Evolutionary conservation across 1,140 invertebrate genomes (phyloP).

Genomic region (Euschistus heros): DNA sequence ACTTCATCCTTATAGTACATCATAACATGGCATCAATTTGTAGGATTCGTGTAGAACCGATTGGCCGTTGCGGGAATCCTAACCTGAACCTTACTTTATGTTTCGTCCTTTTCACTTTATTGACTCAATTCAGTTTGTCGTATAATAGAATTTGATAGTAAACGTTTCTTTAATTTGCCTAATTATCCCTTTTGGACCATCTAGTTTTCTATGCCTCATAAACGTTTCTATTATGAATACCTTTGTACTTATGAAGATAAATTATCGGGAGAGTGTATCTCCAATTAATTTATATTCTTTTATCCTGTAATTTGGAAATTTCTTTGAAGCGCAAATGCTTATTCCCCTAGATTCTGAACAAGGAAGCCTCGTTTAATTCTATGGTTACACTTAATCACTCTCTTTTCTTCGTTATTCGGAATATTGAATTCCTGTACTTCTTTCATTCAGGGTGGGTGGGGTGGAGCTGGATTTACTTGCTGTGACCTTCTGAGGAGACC

Average conservation of each 20-base stretch:
- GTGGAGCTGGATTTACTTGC: constrained; percentile 28
- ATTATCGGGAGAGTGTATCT: no score
- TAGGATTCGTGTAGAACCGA: background rate
- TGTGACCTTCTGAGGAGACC: constrained; percentile 29
- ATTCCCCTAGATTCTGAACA: background rate
- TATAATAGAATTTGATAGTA: no score
- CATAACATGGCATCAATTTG: constrained; percentile 7
- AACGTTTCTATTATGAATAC: no score
- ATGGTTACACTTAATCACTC: background rate
- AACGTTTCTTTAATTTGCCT: no score
- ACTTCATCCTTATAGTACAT: constrained; percentile 9
- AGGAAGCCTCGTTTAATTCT: background rate
- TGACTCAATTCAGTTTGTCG: no score
- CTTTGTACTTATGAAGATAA: no score
- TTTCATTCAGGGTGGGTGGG: constrained; percentile 28
- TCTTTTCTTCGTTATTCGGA: background rate
- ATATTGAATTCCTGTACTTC: background rate
- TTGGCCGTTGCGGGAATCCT: background rate
- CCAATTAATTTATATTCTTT: background rate
- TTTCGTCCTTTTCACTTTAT: no score
- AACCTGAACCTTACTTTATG: no score
- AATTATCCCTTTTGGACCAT: no score
- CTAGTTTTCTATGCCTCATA: no score
- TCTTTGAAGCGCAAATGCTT: background rate
- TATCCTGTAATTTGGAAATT: background rate